phyloP scores from a whole-genome alignment of 2,113 vertebrate genomes.

The Sisor rabdophorus region DNA sequence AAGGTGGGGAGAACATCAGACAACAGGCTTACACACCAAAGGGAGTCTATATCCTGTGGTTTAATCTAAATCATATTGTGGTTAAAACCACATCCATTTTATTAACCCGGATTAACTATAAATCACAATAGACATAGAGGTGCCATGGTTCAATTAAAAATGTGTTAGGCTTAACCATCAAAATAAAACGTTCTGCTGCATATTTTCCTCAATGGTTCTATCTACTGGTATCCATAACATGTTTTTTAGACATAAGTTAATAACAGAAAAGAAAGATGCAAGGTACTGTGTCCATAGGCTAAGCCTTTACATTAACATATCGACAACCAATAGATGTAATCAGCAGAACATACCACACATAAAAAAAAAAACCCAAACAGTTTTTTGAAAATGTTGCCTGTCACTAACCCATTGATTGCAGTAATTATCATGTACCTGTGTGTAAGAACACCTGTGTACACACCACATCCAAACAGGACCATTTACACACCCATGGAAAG shows the following conservation, averaged over 20 bases:
- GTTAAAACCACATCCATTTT: slow-evolving; percentile 62
- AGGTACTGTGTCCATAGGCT: slow-evolving; percentile 30
- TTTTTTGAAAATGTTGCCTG: slow-evolving; percentile 44
- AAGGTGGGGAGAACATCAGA: slow-evolving; percentile 54
- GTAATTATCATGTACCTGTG: slow-evolving; percentile 34
- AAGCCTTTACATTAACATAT: slow-evolving; percentile 46
- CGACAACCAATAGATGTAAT: slow-evolving; percentile 55
- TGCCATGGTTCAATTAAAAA: slow-evolving; percentile 39
- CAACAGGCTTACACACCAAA: slow-evolving; percentile 54
- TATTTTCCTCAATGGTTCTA: slow-evolving; percentile 31
- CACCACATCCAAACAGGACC: neutral
- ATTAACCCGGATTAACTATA: slow-evolving; percentile 60
- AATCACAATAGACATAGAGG: slow-evolving; percentile 1
- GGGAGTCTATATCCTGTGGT: slow-evolving; percentile 53
- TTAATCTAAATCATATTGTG: slow-evolving; percentile 61
- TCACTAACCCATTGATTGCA: slow-evolving; percentile 27
- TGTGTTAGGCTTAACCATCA: slow-evolving; percentile 35
- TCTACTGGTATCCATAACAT: slow-evolving; percentile 38
- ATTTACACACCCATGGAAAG: slow-evolving; percentile 36
- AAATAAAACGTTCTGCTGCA: slow-evolving; percentile 31
- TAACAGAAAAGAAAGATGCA: slow-evolving; percentile 25
- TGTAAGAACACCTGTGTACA: neutral
- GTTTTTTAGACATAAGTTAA: slow-evolving; percentile 45
- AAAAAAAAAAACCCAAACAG: no score
- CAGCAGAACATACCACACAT: slow-evolving; percentile 45